Evolutionary conservation across 2,888 invertebrate genomes (phyloP), one percentile per base, ranked within the genome.

Genomic region (Slavum lentiscoides): DNA sequence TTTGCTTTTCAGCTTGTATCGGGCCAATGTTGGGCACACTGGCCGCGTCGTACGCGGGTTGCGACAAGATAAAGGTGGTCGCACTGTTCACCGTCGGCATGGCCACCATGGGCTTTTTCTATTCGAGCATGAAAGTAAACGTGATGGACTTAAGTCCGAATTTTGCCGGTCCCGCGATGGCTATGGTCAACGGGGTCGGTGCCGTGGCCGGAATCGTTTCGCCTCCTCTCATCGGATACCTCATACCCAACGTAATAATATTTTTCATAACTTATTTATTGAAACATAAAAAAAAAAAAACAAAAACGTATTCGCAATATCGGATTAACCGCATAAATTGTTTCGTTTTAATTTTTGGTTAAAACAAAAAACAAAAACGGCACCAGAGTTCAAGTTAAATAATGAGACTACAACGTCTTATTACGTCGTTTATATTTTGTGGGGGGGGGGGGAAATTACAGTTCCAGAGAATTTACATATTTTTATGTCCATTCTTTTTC

Each of bases 101-200:
- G 91, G 91, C 91, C 15, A 86, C 91, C 19, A 91, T 91, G 91
- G 91, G 91, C 0, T 90, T 91, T 59, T 91, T 90, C 87, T 91
- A 91, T 86, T 91, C 91, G 0, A 91, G 91, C 82, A 90, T 91
- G 90, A 91, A 91, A 86, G 90, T 91, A 49, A 91, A 91, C 86
- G 90, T 91, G 0, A 86, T 91, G 80, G 91, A 91, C 85, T 87
- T 91, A 83, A 91, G 90, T 86, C 89, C 90, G 73, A 91, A 91
- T 86, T 91, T 90, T 85, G 90, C 91, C 0, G 91, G 90, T 5
- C 91, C 91, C 0, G 87, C 91, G 82, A 91, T 91, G 91, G 91
- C 91, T 6, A 90, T 91, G 49, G 91, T 91, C 13, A 91, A 91
- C 84, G 92, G 92, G 0, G 90, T 92, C 68, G 92, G 92, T 21